Evolutionary conservation across 2,888 invertebrate genomes (phyloP), one percentile per base, ranked within the genome.

Genomic region (Melieria omissa): DNA sequence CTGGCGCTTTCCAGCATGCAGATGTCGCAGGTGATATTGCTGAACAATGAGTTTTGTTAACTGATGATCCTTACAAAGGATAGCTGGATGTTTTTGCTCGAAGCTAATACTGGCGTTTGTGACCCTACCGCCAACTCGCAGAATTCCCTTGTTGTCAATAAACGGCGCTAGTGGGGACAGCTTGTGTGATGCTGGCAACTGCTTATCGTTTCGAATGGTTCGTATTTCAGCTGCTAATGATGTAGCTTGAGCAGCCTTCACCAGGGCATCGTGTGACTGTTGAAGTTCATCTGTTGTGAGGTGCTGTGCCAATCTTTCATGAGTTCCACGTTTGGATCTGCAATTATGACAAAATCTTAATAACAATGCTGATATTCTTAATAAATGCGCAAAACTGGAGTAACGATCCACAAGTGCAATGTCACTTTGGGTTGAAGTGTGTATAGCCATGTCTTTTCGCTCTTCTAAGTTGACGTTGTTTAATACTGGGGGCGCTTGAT

Each of bases 81-180:
- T 76, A 4, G 74, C 46, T 8, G 75, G 74, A 71, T 77, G 75
- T 45, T 75, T 74, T 10, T 74, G 71, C 14, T 70, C 70, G 42
- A 73, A 77, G 3, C 62, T 70, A 7, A 77, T 58, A 2, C 44
- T 46, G 8, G 74, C 71, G 41, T 78, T 77, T 4, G 64, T 49
- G 4, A 75, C 55, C 67, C 78, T 72, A 5, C 75, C 74, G 29
- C 76, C 76, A 12, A 75, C 75, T 44, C 76, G 70, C 8, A 78
- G n/a, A 1, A 75, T 8, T 7, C 75, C 74, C 10, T 58, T 10
- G 9, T 64, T n/a, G 29, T 76, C 75, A 6, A 76, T 65, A 64
- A 78, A 78, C 6, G 76, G 74, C n/a, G 54, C 46, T 58, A 78
- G 58, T 4, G 46, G 3, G 1, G 60, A 2, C 46, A 74, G 67